Evolutionary conservation across 2,797 vertebrate genomes (phyloP).

Genomic region (Diglossa cyanea): DNA sequence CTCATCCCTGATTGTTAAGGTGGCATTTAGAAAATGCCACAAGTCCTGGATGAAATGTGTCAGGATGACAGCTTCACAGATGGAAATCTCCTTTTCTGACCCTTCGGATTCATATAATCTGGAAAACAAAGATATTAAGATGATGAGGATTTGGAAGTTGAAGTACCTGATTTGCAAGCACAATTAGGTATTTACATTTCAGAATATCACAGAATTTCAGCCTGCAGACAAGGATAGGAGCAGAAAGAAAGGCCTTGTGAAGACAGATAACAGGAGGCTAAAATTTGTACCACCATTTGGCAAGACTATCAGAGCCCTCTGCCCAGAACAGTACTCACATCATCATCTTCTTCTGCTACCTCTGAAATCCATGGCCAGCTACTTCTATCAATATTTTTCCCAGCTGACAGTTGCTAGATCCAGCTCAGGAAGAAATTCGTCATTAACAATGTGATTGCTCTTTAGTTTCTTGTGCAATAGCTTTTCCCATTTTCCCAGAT

Average conservation of each 20-base stretch:
- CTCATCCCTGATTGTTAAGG: background rate
- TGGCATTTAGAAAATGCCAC: constrained; percentile 30
- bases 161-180: background rate
- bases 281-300: background rate
- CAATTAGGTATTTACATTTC: background rate
- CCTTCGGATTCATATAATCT: background rate
- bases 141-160: background rate
- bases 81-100: constrained; percentile 9
- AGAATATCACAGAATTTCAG: background rate
- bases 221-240: background rate
- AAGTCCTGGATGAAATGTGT: background rate
- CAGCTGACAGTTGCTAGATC: background rate
- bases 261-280: background rate
- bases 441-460: background rate
- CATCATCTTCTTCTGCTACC: background rate
- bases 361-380: background rate
- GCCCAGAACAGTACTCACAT: background rate
- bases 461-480: background rate
- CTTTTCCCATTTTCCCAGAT: background rate
- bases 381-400: background rate
- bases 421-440: background rate
- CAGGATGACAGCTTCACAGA: background rate
- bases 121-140: background rate
- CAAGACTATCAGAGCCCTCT: background rate
- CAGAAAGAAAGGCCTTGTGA: background rate